Base-by-base conservation (phyloP, 2,797 vertebrate species). In the Acanthis flammea region DNA sequence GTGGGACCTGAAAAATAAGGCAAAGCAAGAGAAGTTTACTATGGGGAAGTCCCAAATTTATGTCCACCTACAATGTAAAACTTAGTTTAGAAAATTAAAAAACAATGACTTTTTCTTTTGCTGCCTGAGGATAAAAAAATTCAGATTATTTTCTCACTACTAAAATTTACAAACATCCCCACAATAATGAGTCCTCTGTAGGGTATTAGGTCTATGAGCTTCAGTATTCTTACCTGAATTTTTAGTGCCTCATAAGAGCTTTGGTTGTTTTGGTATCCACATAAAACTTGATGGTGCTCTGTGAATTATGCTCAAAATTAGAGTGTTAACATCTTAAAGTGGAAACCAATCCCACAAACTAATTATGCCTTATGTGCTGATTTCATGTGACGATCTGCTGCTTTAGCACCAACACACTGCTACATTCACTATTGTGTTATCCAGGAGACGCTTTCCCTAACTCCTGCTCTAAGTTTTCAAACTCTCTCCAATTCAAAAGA, bases 1-100 rank as follows among this genome's bases (percentile, higher is more conserved):
- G 98, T 68, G 98, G 97, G 62, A 98, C 98, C 99, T 99, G 96
- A 82, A 96, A 97, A 55, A 23, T 33, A 55, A 21, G 7, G 35
- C 65, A 87, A 93, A 94, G 39, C 24, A 73, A 91, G 44, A 14
- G 6, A 78, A 39, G 62, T 92, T 95, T 60, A 93, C 53, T 88
- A 60, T 1, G 41, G 37, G 4, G 9, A 73, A 62, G 45, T 44
- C 39, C 19, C 33, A 79, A 48, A 72, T 62, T 87, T 67, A 58
- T 10, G 41, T 31, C 50, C 17, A 57, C 16, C 7, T 79, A 77
- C 21, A 72, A 33, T 12, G 31, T 22, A 65, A 61, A 83, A 60
- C 30, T 70, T 37, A 25, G 12, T 66, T 55, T 35, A 79, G 37
- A 55, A 78, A 74, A 75, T 13, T 21, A 13, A 60, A 86, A 71